Evolutionary conservation across 1,140 invertebrate species (phyloP).

Genomic region (Chrysoperla carnea): DNA sequence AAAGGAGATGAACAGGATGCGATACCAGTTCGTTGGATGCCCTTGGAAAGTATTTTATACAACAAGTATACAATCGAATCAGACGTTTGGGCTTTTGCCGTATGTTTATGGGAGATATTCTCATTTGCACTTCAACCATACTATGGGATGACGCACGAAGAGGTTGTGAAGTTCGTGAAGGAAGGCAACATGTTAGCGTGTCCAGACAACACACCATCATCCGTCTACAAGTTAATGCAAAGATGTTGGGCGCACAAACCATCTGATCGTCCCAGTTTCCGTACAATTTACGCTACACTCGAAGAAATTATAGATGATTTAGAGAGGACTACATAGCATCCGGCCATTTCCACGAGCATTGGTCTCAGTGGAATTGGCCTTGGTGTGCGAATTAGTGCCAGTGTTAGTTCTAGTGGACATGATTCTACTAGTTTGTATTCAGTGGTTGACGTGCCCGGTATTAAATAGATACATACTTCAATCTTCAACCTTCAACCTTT

Average conservation of each 20-base stretch:
- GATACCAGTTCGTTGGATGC: constrained; percentile 90
- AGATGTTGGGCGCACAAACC: constrained; percentile 83
- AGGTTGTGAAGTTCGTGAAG: constrained; percentile 84
- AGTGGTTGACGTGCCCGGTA: not conserved
- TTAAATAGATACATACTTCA: not conserved
- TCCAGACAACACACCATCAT: constrained; percentile 78
- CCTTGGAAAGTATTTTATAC: constrained; percentile 82
- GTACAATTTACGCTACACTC: constrained; percentile 47
- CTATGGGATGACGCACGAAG: constrained; percentile 88
- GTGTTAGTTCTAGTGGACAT: not conserved
- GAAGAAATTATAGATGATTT: constrained; percentile 42
- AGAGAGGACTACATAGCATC: constrained; percentile 19
- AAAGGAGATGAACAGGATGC: constrained; percentile 87
- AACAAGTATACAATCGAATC: constrained; percentile 88
- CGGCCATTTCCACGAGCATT: constrained; percentile 10
- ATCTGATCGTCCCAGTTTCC: constrained; percentile 66
- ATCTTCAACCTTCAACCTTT: too few relatives aligned
- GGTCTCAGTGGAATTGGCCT: constrained; percentile 16
- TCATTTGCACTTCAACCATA: constrained; percentile 87
- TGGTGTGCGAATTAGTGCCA: constrained; percentile 19
- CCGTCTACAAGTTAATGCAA: constrained; percentile 85
- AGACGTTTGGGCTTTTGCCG: constrained; percentile 88
- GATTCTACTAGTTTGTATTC: not conserved
- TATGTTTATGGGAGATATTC: constrained; percentile 89
- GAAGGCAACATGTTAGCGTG: constrained; percentile 73